Evolutionary conservation across 2,797 vertebrate species (phyloP).

Genomic region (Avahi laniger): DNA sequence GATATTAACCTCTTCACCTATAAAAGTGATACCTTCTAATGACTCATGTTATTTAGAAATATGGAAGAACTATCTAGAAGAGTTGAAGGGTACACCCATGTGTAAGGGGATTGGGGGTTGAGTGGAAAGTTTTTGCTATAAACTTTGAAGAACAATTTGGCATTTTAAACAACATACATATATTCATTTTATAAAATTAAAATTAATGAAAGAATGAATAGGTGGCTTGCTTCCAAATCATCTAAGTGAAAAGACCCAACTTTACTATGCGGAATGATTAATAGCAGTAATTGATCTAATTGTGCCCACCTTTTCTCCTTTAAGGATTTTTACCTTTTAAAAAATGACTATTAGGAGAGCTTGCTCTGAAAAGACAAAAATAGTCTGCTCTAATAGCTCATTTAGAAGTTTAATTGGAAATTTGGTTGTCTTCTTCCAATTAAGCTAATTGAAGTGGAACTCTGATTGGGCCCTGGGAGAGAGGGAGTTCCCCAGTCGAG

Average conservation of each 20-base stretch:
- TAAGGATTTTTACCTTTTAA: constrained; percentile 49
- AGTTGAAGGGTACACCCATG: neutral
- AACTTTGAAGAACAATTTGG: neutral
- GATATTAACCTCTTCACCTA: too few relatives aligned
- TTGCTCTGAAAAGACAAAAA: constrained; percentile 64
- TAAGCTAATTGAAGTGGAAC: constrained; percentile 84
- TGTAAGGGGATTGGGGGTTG: neutral
- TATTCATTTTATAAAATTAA: constrained; percentile 2
- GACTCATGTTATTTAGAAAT: too few relatives aligned
- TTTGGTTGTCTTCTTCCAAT: constrained; percentile 81
- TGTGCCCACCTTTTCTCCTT: constrained; percentile 36
- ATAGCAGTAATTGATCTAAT: constrained; percentile 10
- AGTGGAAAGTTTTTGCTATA: neutral
- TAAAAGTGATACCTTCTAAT: too few relatives aligned
- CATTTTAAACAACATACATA: neutral
- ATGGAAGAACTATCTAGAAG: neutral
- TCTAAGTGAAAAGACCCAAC: neutral
- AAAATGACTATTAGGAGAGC: constrained; percentile 55
- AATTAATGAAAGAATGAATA: constrained; percentile 32
- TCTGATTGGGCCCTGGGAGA: constrained; percentile 77
- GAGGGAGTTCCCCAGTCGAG: constrained; percentile 69
- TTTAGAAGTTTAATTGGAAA: constrained; percentile 82
- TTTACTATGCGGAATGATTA: neutral
- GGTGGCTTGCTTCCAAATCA: constrained; percentile 41
- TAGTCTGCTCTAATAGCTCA: constrained; percentile 74